These are phyloP conservation scores for Criorhina ranunculi DNA, from an alignment of 2,888 invertebrate species.

Conservation along the genomic window DNA sequence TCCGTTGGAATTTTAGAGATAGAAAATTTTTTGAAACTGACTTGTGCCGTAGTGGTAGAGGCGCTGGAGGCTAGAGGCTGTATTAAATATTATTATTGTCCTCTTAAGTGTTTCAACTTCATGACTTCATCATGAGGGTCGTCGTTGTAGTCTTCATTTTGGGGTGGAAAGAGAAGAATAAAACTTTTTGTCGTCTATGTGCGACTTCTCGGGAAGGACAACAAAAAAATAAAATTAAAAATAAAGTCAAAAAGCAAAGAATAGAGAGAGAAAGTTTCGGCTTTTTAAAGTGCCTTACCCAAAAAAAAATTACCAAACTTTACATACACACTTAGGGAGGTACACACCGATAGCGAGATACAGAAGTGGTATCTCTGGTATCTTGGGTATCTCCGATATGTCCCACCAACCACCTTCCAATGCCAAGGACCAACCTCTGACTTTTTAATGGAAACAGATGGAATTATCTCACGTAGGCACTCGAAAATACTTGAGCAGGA, in stretches of 20 bases:
- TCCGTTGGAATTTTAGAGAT: slow-evolving; percentile 61
- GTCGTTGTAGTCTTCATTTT: slow-evolving; percentile 40
- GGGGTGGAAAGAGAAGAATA: slow-evolving; percentile 30
- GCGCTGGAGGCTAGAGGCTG: slow-evolving; percentile 45
- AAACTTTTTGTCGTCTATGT: slow-evolving; percentile 70
- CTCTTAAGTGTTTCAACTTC: slow-evolving; percentile 77
- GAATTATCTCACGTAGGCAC: slow-evolving; percentile 77
- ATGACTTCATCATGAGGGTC: slow-evolving; percentile 76
- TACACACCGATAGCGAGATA: slow-evolving; percentile 49
- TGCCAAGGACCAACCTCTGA: slow-evolving; percentile 60
- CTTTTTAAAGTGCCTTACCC: slow-evolving; percentile 61
- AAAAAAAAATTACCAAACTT: slow-evolving; percentile 62
- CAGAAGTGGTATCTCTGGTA: slow-evolving; percentile 63
- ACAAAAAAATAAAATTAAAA: slow-evolving; percentile 32
- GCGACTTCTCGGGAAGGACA: slow-evolving; percentile 69
- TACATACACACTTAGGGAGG: slow-evolving; percentile 68
- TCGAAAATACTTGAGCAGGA: slow-evolving; percentile 70
- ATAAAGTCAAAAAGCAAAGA: slow-evolving; percentile 63
- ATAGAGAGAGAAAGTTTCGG: slow-evolving; percentile 69
- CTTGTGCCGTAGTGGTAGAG: slow-evolving; percentile 45
- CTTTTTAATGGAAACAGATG: slow-evolving; percentile 77
- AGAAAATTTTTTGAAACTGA: slow-evolving; percentile 47
- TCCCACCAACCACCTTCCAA: slow-evolving; percentile 27
- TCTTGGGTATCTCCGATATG: slow-evolving; percentile 27
- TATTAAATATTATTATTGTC: slow-evolving; percentile 75